Evolutionary conservation across 2,888 invertebrate genomes (phyloP).

Genomic region (Lasioglossum marginatum): DNA sequence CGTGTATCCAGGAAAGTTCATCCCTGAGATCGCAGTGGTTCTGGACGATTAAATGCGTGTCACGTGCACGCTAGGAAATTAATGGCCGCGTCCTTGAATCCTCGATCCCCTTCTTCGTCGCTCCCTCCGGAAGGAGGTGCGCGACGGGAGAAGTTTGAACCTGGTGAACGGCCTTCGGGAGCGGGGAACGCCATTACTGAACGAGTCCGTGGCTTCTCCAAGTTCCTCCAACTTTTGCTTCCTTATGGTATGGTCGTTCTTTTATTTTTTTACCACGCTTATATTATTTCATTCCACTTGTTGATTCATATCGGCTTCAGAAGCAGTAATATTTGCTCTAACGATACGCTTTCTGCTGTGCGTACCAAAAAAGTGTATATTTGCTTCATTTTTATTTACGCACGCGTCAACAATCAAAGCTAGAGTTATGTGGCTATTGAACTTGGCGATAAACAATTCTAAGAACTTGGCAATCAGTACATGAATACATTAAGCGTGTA

Average conservation of each 20-base stretch:
- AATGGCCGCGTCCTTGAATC: constrained; percentile 52
- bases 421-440: background rate
- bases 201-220: constrained; percentile 32
- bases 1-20: background rate
- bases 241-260: background rate
- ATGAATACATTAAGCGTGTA: too few relatives aligned
- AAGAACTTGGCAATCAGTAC: background rate
- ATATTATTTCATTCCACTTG: background rate
- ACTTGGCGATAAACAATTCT: too few relatives aligned
- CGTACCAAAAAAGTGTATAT: background rate
- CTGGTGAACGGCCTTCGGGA: constrained; percentile 70
- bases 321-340: background rate
- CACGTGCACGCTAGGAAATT: constrained; percentile 47
- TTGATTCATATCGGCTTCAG: background rate
- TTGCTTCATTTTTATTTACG: background rate
- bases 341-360: background rate
- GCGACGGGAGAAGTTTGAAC: constrained; percentile 38
- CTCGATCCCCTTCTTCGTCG: constrained; percentile 35
- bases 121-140: constrained; percentile 43
- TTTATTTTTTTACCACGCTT: too few relatives aligned
- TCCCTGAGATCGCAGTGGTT: constrained; percentile 19
- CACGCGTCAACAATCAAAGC: background rate
- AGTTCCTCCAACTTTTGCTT: constrained; percentile 32
- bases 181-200: constrained; percentile 58
- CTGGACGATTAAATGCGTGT: constrained; percentile 34